Percentiles rank a stretch among this genome's conserved stretches.
phyloP scores from a whole-genome alignment of 2,797 vertebrate genomes.

The Channa striata region DNA sequence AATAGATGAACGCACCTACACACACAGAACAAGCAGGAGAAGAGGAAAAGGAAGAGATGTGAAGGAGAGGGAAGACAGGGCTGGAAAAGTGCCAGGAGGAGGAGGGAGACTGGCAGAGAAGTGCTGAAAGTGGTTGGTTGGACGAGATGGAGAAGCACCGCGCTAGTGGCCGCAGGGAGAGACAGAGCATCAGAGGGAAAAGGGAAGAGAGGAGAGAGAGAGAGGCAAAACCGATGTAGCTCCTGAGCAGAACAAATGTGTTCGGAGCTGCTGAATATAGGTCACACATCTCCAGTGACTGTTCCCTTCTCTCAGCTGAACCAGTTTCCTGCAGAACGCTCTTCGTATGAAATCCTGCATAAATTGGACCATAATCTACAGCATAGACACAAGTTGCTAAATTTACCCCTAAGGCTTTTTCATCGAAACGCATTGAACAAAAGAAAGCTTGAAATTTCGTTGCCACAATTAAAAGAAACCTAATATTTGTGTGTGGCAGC shows the following conservation, averaged over 20 bases:
- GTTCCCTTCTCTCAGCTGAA: conserved; percentile 70
- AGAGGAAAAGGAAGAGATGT: conserved; percentile 3
- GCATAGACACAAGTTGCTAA: conserved; percentile 15
- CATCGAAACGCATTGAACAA: conserved; percentile 9
- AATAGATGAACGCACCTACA: conserved; percentile 38
- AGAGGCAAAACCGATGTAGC: conserved; percentile 70
- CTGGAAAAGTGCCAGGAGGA: conserved; percentile 51
- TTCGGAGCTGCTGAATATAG: conserved; percentile 82
- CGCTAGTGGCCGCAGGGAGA: conserved; percentile 59
- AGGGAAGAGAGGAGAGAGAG: conserved; percentile 35
- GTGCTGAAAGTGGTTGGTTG: conserved; percentile 45
- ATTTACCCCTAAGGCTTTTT: conserved; percentile 14
- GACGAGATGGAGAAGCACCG: conserved; percentile 53
- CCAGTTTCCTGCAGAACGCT: conserved; percentile 52
- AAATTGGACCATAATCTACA: conserved; percentile 33
- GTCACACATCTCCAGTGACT: conserved; percentile 85
- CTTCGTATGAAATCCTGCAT: conserved; percentile 40
- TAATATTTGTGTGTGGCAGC: too few relatives aligned
- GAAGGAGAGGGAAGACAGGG: conserved; percentile 31
- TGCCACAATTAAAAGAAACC: background rate
- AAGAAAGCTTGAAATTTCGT: background rate
- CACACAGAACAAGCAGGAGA: conserved; percentile 31
- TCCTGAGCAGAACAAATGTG: conserved; percentile 82
- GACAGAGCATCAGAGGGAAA: conserved; percentile 52
- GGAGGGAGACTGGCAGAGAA: conserved; percentile 46